Conservation (phyloP, 2,888 invertebrate genomes). For the Torymus texanus region DNA sequence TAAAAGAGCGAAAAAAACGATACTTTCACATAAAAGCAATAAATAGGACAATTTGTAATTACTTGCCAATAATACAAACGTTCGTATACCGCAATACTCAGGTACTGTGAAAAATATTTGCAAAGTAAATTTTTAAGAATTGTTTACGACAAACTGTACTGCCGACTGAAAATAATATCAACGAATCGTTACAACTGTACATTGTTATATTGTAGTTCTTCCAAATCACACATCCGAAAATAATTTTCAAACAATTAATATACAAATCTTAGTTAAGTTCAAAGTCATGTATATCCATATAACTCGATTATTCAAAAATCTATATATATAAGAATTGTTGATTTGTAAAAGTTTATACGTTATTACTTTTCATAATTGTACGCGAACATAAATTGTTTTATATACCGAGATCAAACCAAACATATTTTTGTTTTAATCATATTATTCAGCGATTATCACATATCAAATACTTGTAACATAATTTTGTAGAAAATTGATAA, state of each 20-base stretch:
- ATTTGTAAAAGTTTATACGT: neutral
- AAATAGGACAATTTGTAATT: slow-evolving; percentile 15
- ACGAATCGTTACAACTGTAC: slow-evolving; percentile 26
- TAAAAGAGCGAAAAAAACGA: slow-evolving; percentile 1
- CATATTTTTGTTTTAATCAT: slow-evolving; percentile 7
- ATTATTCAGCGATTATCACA: neutral
- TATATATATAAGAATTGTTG: slow-evolving; percentile 11
- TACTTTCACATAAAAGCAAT: slow-evolving; percentile 23
- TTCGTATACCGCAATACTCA: slow-evolving; percentile 41
- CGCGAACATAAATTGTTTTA: slow-evolving; percentile 11
- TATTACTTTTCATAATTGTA: neutral
- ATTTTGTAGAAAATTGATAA: slow-evolving; percentile 40
- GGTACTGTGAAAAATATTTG: slow-evolving; percentile 27
- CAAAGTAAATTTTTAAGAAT: slow-evolving; percentile 27
- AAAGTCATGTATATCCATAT: neutral
- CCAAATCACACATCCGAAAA: slow-evolving; percentile 22
- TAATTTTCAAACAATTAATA: neutral
- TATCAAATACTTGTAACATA: slow-evolving; percentile 15
- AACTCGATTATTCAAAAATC: neutral
- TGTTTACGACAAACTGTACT: slow-evolving; percentile 32
- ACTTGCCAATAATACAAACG: slow-evolving; percentile 34
- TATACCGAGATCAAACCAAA: slow-evolving; percentile 24
- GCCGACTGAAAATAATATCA: slow-evolving; percentile 43
- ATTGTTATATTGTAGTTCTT: slow-evolving; percentile 40
- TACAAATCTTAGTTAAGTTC: neutral